Conservation (phyloP, 2,888 invertebrate species). For the Koerneria pararmatus region DNA sequence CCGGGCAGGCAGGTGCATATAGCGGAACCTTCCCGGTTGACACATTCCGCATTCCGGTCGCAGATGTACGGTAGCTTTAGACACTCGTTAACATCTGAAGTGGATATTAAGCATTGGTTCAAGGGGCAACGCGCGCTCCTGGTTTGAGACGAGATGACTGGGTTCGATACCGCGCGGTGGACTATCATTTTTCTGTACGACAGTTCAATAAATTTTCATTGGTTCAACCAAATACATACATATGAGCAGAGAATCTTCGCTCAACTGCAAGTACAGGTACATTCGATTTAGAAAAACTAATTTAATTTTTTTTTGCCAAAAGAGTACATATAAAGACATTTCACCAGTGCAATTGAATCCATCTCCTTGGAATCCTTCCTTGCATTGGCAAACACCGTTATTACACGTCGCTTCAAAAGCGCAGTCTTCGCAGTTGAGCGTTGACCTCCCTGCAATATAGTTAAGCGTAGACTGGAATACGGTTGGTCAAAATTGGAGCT, state of each 20-base stretch:
- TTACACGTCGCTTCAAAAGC: constrained; percentile 40
- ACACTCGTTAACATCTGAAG: constrained; percentile 55
- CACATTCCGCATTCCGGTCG: constrained; percentile 50
- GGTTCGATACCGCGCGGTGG: too few relatives aligned
- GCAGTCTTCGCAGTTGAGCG: constrained; percentile 48
- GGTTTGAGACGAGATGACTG: too few relatives aligned
- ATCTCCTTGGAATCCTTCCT: constrained; percentile 50
- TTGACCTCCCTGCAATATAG: constrained; percentile 33
- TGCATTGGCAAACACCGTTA: constrained; percentile 51
- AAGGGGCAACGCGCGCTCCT: too few relatives aligned
- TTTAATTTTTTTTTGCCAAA: too few relatives aligned
- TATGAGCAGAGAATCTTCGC: too few relatives aligned
- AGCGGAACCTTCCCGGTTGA: constrained; percentile 47
- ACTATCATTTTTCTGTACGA: too few relatives aligned
- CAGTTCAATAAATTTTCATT: background rate
- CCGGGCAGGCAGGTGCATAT: constrained; percentile 49
- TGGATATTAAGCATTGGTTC: background rate
- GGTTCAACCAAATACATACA: too few relatives aligned
- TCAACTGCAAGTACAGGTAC: too few relatives aligned
- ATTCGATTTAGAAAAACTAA: too few relatives aligned
- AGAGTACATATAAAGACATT: background rate
- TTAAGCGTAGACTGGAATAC: background rate
- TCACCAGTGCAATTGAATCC: constrained; percentile 53
- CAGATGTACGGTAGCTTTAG: constrained; percentile 40
- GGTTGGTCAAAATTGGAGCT: background rate